phyloP scores from a whole-genome alignment of 2,797 vertebrate species.

The Phataginus tetradactyla region DNA sequence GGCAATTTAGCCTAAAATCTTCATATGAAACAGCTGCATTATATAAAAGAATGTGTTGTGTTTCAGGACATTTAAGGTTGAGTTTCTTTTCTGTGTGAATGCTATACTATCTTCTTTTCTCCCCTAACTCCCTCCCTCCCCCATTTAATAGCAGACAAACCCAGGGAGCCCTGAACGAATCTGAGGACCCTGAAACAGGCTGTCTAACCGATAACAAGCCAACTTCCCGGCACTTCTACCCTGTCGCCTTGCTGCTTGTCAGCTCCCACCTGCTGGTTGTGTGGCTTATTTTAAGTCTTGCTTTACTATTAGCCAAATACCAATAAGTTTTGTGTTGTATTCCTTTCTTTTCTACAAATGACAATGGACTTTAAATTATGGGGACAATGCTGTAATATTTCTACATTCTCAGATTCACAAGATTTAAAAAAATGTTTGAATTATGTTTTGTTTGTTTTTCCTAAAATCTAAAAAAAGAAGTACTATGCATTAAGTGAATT shows the following conservation, averaged over 20 bases:
- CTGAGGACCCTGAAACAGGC: slow-evolving; percentile 97
- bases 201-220: slow-evolving; percentile 97
- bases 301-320: slow-evolving; percentile 99
- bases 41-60: slow-evolving; percentile 58
- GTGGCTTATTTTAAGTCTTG: slow-evolving; percentile 99
- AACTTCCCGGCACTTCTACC: slow-evolving; percentile 99
- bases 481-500: slow-evolving; percentile 87
- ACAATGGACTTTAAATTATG: slow-evolving; percentile 84
- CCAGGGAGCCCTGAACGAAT: slow-evolving; percentile 95
- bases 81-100: slow-evolving; percentile 85
- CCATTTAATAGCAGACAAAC: slow-evolving; percentile 94
- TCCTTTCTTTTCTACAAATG: slow-evolving; percentile 87
- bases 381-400: slow-evolving; percentile 85
- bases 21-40: slow-evolving; percentile 33
- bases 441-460: slow-evolving; percentile 78
- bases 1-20: slow-evolving; percentile 48
- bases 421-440: slow-evolving; percentile 83
- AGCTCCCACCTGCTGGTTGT: slow-evolving; percentile 99
- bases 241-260: slow-evolving; percentile 99
- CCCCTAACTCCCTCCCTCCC: slow-evolving; percentile 85
- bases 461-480: slow-evolving; percentile 72
- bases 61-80: slow-evolving; percentile 75
- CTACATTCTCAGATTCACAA: slow-evolving; percentile 86
- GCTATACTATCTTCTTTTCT: slow-evolving; percentile 86
- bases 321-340: slow-evolving; percentile 92